These are phyloP conservation scores for Apogon hyalosoma DNA, from an alignment of 2,797 vertebrate genomes.

Conservation along the genomic window DNA sequence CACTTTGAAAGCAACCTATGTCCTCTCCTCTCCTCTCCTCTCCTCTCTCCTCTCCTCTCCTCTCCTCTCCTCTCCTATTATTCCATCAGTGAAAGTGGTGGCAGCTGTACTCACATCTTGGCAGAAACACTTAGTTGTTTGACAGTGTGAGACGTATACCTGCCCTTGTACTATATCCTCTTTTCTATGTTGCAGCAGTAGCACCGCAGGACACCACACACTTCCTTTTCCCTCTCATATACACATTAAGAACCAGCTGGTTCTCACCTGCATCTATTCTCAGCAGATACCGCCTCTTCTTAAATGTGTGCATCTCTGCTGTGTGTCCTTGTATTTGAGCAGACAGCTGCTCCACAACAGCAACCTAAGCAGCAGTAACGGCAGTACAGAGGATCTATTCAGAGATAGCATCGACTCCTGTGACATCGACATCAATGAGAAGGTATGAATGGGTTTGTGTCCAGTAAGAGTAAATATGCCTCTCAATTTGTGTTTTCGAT, in stretches of 20 bases:
- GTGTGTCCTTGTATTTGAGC: constrained; percentile 56
- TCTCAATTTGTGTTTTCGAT: neutral
- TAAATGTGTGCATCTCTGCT: constrained; percentile 34
- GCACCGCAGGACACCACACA: constrained; percentile 26
- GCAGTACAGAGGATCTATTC: constrained; percentile 97
- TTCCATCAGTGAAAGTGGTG: constrained; percentile 36
- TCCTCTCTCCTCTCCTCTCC: constrained; percentile 13
- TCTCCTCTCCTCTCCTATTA: constrained; percentile 8
- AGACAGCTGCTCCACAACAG: constrained; percentile 97
- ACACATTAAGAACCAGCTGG: constrained; percentile 14
- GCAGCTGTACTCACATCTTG: constrained; percentile 16
- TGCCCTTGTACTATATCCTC: constrained; percentile 21
- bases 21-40: constrained; percentile 35
- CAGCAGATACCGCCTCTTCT: constrained; percentile 16
- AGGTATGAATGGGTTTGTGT: constrained; percentile 80
- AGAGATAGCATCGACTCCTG: constrained; percentile 96
- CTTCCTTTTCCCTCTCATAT: constrained; percentile 1
- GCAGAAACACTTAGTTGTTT: constrained; percentile 19
- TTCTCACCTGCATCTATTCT: constrained; percentile 38
- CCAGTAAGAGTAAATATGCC: neutral
- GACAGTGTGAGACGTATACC: constrained; percentile 2
- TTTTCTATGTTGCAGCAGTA: constrained; percentile 16
- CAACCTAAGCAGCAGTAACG: constrained; percentile 97
- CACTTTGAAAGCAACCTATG: constrained; percentile 14
- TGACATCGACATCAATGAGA: constrained; percentile 95